Percentiles rank a stretch among this genome's conserved stretches.
phyloP scores from a whole-genome alignment of 2,113 vertebrate species.

The Lucifuga dentata region DNA sequence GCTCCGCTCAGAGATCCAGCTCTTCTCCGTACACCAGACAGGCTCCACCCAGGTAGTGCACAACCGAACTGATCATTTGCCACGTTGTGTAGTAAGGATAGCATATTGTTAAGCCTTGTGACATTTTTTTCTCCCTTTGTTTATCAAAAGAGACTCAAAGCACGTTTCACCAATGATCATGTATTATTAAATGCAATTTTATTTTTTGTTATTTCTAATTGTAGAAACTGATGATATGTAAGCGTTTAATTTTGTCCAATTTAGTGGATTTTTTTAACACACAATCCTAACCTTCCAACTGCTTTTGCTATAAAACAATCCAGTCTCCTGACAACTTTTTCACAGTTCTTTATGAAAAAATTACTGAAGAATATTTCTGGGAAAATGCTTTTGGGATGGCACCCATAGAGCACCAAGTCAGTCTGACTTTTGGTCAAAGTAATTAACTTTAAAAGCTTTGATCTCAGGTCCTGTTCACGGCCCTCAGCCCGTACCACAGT shows the following conservation, averaged over 20 bases:
- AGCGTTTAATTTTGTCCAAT: background rate
- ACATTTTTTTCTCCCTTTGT: background rate
- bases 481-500: slow-evolving; percentile 86
- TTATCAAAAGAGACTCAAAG: background rate
- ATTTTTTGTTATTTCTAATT: background rate
- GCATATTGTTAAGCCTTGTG: background rate
- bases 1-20: slow-evolving; percentile 84
- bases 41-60: slow-evolving; percentile 68
- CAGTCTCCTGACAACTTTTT: too few relatives aligned
- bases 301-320: too few relatives aligned
- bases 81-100: background rate
- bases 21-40: slow-evolving; percentile 84
- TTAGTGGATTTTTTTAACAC: too few relatives aligned
- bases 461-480: slow-evolving; percentile 79
- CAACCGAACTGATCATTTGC: background rate
- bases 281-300: background rate
- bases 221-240: background rate
- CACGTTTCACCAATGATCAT: background rate
- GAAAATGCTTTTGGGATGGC: background rate
- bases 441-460: background rate
- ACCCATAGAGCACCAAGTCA: background rate
- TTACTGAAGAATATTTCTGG: background rate
- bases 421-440: background rate
- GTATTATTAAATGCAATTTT: background rate
- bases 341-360: background rate